Conservation (phyloP, 2,888 invertebrate species). For the Pheosia gnoma region DNA sequence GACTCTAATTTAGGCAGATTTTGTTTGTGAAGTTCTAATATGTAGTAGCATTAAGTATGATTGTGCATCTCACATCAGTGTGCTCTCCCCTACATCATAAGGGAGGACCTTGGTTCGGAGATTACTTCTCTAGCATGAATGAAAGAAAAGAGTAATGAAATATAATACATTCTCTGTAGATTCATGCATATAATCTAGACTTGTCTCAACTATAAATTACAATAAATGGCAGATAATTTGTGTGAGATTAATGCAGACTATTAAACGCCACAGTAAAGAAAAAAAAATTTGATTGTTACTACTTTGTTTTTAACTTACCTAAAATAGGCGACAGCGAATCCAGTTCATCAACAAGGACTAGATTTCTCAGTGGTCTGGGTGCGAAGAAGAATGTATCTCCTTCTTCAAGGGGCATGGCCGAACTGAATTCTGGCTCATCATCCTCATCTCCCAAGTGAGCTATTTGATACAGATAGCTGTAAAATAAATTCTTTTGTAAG, state of each 20-base stretch:
- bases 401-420: conserved; percentile 98
- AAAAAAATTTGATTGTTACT: no score
- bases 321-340: conserved; percentile 95
- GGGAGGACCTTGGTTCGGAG: conserved; percentile 87
- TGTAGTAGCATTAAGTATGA: neutral
- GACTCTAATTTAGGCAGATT: neutral
- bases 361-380: conserved; percentile 94
- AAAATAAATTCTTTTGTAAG: conserved; percentile 33
- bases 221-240: no score
- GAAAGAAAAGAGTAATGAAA: conserved; percentile 51
- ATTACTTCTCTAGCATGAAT: conserved; percentile 74
- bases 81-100: conserved; percentile 79
- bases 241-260: no score
- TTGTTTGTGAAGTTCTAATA: neutral
- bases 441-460: conserved; percentile 99
- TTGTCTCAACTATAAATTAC: no score
- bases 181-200: conserved; percentile 32
- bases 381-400: conserved; percentile 99
- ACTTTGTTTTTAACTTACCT: conserved; percentile 5
- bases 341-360: conserved; percentile 97
- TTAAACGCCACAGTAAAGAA: no score
- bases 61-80: conserved; percentile 85
- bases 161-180: conserved; percentile 39
- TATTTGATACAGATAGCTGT: conserved; percentile 97
- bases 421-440: conserved; percentile 98